Evolutionary conservation across 2,797 vertebrate species (phyloP).

Genomic region (Bufotes viridis): DNA sequence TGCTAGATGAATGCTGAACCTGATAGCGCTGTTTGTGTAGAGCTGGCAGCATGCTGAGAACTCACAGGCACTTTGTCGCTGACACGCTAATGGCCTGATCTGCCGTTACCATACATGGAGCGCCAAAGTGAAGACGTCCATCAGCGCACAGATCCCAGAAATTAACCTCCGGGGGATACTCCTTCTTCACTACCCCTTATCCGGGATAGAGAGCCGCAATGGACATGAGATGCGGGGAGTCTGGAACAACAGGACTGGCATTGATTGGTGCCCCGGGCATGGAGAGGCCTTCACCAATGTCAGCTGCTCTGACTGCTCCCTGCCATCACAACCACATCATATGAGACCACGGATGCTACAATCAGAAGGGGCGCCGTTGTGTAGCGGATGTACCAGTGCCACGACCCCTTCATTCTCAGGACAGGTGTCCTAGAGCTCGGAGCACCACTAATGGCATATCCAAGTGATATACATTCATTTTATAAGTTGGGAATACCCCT

Average conservation of each 20-base stretch:
- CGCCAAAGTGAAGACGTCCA: conserved; percentile 17
- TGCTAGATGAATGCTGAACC: conserved; percentile 25
- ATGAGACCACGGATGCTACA: too few species aligned
- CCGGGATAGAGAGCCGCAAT: not conserved
- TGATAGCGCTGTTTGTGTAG: conserved; percentile 43
- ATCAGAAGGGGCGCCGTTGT: too few species aligned
- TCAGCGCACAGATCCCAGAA: not conserved
- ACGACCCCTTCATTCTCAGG: too few species aligned
- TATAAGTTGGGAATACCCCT: too few species aligned
- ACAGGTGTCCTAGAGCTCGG: too few species aligned
- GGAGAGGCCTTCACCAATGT: not conserved
- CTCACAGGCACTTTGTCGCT: conserved; percentile 29
- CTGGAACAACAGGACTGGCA: not conserved
- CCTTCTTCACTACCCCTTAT: conserved; percentile 2
- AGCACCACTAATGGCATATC: too few species aligned
- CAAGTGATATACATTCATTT: too few species aligned
- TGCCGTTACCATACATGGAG: conserved; percentile 40
- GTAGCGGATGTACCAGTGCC: too few species aligned
- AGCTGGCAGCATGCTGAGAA: not conserved
- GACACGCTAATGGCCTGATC: not conserved
- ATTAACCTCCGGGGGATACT: not conserved
- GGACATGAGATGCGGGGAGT: not conserved
- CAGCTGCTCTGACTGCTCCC: not conserved
- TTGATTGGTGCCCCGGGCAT: not conserved
- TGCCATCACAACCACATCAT: too few species aligned